Evolutionary conservation across 1,140 invertebrate species (phyloP), one percentile per base, ranked within the genome.

Genomic region (Tetranychus cinnabarinus): DNA sequence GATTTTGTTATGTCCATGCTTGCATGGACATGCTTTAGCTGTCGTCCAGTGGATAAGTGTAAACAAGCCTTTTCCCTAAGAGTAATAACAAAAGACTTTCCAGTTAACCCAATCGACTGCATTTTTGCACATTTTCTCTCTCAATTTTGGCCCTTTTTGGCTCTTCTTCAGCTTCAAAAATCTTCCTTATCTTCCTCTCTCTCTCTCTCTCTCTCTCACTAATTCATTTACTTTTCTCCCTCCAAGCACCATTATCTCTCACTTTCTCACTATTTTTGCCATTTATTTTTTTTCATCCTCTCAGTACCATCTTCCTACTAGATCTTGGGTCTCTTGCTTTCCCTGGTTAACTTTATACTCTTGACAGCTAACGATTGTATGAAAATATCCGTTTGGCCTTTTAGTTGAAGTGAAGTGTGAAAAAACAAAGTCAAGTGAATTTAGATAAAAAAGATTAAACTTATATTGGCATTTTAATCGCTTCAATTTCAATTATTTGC

Each of bases 231-330:
- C 35, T 57, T 57, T 35, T 39, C 56, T 36, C 56, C 23, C 39
- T 39, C 35, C 23, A 23, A 23, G 23, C 23, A 23, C 23, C 23
- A 23, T 23, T 23, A 23, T 45, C 35, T 57, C 35, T 39, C 35
- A 34, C 55, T 36, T 10, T 56, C 55, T 56, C 31, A 31, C 55
- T 56, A 4, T 56, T 33, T 56, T 33, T 56, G 4, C 33, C 56
- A n/a, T 34, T 64, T 36, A 55, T n/a, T 62, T 42, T 59, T 35
- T 60, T 8, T 57, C 34, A 34, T 36, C 34, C 56, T 57, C 34
- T 57, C n/a, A n/a, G 1, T 23, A 8, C n/a, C 8, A 1, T 33
- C 7, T n/a, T 52, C 23, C 13, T 33, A 8, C 50, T 23, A 52
- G 23, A n/a, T 23, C 23, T 33, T 31, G 13, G 23, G 23, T 47